Evolutionary conservation across 1,140 invertebrate species (phyloP), one percentile per base, ranked within the genome.

Genomic region (Pissodes strobi): DNA sequence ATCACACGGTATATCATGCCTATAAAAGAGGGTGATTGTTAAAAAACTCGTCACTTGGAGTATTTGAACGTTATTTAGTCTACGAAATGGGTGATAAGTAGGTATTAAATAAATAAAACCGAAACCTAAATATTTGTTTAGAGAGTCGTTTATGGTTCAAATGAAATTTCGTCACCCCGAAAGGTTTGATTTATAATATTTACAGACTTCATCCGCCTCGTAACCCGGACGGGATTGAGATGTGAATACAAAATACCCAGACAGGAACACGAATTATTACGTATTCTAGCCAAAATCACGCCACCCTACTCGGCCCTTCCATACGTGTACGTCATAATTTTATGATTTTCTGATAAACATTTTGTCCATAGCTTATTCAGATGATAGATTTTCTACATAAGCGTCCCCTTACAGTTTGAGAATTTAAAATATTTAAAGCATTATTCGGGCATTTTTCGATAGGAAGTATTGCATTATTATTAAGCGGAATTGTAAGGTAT

Each of bases 341-440:
- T 61, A 61, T 61, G 30, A 61, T 61, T 51, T 61, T 61, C 58
- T 61, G 58, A 61, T 61, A 61, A 61, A 61, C 34, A 61, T 49
- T 61, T 61, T 51, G 19, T 22, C 19, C 46, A 61, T 51, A 59
- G 49, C 25, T 19, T 25, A 48, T 48, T 49, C 18, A 48, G 45
- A 59, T 10, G 22, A 46, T 27, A 41, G 21, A 37, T 19, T 59
- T 37, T 38, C 2, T 56, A 18, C 30, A 27, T n/a, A n/a, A 18
- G 39, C 49, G n/a, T n/a, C n/a, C n/a, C n/a, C n/a, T n/a, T n/a
- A n/a, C n/a, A n/a, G n/a, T n/a, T n/a, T n/a, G n/a, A n/a, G n/a
- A n/a, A n/a, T n/a, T n/a, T n/a, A n/a, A n/a, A n/a, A n/a, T n/a
- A n/a, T n/a, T n/a, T n/a, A n/a, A n/a, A n/a, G n/a, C n/a, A n/a